phyloP scores from a whole-genome alignment of 2,113 vertebrate species.

The Petromus typicus region DNA sequence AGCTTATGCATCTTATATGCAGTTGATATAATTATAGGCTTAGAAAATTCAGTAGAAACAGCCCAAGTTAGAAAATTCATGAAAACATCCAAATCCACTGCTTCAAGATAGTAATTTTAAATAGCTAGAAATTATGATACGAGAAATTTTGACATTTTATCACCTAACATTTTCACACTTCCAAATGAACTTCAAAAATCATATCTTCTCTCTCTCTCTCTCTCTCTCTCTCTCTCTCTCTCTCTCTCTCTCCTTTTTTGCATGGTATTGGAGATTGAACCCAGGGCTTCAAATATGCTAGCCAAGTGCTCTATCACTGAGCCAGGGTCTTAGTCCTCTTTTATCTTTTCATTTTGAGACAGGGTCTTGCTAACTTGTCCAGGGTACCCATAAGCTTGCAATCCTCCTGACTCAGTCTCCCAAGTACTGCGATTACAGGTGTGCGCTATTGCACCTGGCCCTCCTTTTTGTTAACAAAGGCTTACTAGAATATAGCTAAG shows the following conservation, averaged over 20 bases:
- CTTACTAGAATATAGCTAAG: not conserved
- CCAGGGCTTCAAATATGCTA: not conserved
- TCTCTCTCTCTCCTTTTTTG: not conserved
- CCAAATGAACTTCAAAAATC: slow-evolving; percentile 9
- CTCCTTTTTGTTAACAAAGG: not conserved
- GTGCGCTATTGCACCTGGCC: not conserved
- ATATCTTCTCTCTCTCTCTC: not conserved
- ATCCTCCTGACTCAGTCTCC: not conserved
- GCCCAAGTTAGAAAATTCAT: slow-evolving; percentile 12
- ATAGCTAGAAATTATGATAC: not conserved
- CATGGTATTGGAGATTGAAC: not conserved
- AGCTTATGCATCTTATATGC: not conserved
- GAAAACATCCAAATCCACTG: not conserved
- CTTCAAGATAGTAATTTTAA: not conserved
- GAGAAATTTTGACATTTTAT: slow-evolving; percentile 26
- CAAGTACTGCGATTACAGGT: not conserved
- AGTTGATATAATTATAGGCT: not conserved
- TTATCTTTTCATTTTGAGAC: not conserved
- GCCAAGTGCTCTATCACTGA: not conserved
- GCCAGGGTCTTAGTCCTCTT: not conserved
- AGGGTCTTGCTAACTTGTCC: not conserved
- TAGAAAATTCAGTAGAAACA: not conserved
- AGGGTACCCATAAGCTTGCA: not conserved
- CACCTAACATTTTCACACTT: not conserved
- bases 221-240: not conserved